Base-by-base conservation (phyloP, 2,888 invertebrate genomes). In the Andrena chrysosceles region DNA sequence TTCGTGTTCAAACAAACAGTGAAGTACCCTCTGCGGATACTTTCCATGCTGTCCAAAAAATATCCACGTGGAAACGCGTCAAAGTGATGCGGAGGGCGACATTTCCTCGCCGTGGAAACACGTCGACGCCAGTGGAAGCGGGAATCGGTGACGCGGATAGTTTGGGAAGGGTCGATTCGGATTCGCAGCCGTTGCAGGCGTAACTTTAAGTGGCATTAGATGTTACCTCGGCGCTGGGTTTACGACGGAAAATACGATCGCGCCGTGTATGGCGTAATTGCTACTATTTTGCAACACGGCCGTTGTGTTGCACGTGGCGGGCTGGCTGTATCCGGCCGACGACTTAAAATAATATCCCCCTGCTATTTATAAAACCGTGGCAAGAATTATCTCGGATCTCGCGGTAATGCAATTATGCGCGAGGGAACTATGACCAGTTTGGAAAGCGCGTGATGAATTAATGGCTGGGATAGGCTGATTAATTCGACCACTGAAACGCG, bases 171-270 rank as follows among this genome's bases (percentile, higher is more conserved):
- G 66, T 59, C 20, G 54, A 73, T 63, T 62, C 48, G 20, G 26
- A n/a, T 26, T 71, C 35, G 77, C 71, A 56, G 69, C 31, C 42
- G 64, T 70, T 73, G 56, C 10, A 6, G 29, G 26, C 29, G 26
- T 62, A 35, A 29, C 64, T 49, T 60, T 48, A 80, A 66, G 62
- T 73, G 76, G 60, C 76, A 77, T 73, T 82, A 73, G 83, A 77
- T 42, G 70, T 60, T 69, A 71, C 81, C 68, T 13, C 60, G 33
- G 3, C 72, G 56, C 68, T 67, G 56, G 73, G 62, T 81, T 83
- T 81, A 80, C 77, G 73, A 67, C 73, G 60, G 68, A 82, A 83
- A 82, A 77, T 82, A 82, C 63, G 77, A 82, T 83, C 82, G 66
- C 69, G 54, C 71, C 82, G 56, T 69, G 74, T 82, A 82, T 35